Evolutionary conservation across 2,113 vertebrate species (phyloP).

Genomic region (Cyprinodon brontotheroides): DNA sequence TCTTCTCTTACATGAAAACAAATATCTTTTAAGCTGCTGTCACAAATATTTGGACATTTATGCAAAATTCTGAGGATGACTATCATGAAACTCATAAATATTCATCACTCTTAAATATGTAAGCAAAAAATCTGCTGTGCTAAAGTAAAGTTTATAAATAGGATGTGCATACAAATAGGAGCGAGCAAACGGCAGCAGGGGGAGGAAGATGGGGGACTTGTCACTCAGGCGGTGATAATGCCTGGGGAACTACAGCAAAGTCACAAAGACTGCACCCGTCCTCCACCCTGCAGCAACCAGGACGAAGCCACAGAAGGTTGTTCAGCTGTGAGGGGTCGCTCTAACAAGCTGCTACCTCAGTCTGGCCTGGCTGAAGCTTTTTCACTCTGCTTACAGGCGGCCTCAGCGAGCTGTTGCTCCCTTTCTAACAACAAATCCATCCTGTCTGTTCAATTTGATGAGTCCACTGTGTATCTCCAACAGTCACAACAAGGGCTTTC

Average conservation of each 20-base stretch:
- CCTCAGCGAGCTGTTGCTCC: constrained; percentile 39
- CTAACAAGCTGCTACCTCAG: constrained; percentile 73
- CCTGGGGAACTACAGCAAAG: constrained; percentile 62
- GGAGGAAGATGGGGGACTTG: constrained; percentile 29
- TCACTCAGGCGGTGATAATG: constrained; percentile 61
- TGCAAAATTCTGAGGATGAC: constrained; percentile 5
- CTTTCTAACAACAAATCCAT: constrained; percentile 48
- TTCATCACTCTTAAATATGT: constrained; percentile 4
- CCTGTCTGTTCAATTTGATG: constrained; percentile 20
- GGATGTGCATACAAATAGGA: constrained; percentile 62
- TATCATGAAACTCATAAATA: not conserved
- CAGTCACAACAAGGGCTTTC: constrained; percentile 2
- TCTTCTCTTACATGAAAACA: not conserved
- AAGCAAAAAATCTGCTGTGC: constrained; percentile 16
- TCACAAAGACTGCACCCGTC: constrained; percentile 73
- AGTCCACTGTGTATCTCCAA: constrained; percentile 36
- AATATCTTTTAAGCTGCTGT: not conserved
- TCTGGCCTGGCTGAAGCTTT: constrained; percentile 55
- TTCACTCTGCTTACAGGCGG: constrained; percentile 44
- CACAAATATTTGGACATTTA: constrained; percentile 15
- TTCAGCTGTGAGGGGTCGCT: constrained; percentile 72
- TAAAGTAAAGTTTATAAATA: constrained; percentile 62
- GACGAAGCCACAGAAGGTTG: constrained; percentile 70
- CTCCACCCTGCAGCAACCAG: constrained; percentile 71
- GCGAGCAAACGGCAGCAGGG: constrained; percentile 45